Base-by-base conservation (phyloP, 2,797 vertebrate genomes). In the Dendrocincla tyrannina region DNA sequence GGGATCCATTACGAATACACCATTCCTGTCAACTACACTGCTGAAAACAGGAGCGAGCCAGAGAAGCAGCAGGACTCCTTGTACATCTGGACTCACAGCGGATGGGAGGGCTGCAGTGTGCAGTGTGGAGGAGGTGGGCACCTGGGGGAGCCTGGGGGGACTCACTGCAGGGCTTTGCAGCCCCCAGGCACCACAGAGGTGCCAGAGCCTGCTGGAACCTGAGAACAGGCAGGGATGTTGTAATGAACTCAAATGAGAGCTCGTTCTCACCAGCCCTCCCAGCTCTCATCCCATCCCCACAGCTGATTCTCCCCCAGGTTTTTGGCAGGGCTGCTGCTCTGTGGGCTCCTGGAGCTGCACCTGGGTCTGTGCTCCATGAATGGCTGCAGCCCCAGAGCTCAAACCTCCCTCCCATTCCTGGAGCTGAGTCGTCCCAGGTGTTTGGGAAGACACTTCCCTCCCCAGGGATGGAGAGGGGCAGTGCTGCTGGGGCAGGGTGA, bases 1-100 rank as follows among this genome's bases (percentile, higher is more conserved):
- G 99, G 98, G 58, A 99, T 99, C 95, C 99, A 99, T 97, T 99
- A 99, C 9, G 99, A 99, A 93, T 99, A 99, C 97, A 99, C 99
- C 3, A 97, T 99, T 91, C 98, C 99, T 32, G 98, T 99, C 90
- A 99, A 99, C 97, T 96, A 97, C 50, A 98, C 98, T 4, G 96
- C 98, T 20, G 97, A 98, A 93, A 98, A 97, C 91, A 97, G 90
- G 30, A 97, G 97, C 0, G 98, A 98, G 92, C 98, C 98, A 1
- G 98, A 98, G 68, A 98, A 94, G 41, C 98, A 98, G 8, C 98
- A 98, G 30, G 98, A 98, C 44, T 98, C 98, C 47, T 97, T 99
- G 89, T 99, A 99, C 97, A 98, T 99, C 97, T 99, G 99, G 99
- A 99, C 99, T 0, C 99, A 99, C 98, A 99, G 98, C 6, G 98